A percentile compares a stretch with the other conserved stretches of the same genome.
phyloP scores from a whole-genome alignment of 1,140 invertebrate species.

The Bombus polaris region DNA sequence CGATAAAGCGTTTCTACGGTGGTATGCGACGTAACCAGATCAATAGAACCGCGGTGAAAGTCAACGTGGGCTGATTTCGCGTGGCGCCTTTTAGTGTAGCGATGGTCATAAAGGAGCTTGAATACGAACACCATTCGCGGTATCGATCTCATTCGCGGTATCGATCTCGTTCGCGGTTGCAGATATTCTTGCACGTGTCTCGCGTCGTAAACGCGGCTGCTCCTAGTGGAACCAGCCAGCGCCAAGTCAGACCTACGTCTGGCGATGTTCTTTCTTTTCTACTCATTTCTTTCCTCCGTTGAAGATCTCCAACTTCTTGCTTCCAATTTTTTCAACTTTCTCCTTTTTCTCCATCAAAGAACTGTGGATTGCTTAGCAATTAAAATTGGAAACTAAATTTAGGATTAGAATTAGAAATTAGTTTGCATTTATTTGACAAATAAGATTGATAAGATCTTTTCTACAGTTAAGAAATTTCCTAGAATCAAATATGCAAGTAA shows the following conservation, averaged over 20 bases:
- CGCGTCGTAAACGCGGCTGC: conserved; percentile 51
- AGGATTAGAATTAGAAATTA: not conserved
- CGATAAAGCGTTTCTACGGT: conserved; percentile 36
- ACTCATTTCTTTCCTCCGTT: not conserved
- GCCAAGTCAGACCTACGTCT: conserved; percentile 36
- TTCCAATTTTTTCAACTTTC: not conserved
- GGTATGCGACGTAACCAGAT: conserved; percentile 29
- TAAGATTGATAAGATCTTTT: no score
- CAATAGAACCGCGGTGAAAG: conserved; percentile 46
- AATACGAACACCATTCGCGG: conserved; percentile 42
- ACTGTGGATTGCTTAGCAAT: not conserved
- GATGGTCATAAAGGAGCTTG: conserved; percentile 54
- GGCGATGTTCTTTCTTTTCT: not conserved
- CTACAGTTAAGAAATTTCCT: no score
- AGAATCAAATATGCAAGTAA: no score
- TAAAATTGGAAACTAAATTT: not conserved
- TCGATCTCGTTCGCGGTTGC: conserved; percentile 59
- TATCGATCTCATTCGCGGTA: conserved; percentile 43
- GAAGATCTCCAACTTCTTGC: no score
- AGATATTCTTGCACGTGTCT: conserved; percentile 63
- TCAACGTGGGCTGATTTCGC: conserved; percentile 38
- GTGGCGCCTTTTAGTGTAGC: conserved; percentile 50
- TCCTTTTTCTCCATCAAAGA: not conserved
- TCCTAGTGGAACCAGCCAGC: conserved; percentile 15
- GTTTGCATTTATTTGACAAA: no score